phyloP scores from a whole-genome alignment of 2,888 invertebrate species.

The Eustalomyia histrio region DNA sequence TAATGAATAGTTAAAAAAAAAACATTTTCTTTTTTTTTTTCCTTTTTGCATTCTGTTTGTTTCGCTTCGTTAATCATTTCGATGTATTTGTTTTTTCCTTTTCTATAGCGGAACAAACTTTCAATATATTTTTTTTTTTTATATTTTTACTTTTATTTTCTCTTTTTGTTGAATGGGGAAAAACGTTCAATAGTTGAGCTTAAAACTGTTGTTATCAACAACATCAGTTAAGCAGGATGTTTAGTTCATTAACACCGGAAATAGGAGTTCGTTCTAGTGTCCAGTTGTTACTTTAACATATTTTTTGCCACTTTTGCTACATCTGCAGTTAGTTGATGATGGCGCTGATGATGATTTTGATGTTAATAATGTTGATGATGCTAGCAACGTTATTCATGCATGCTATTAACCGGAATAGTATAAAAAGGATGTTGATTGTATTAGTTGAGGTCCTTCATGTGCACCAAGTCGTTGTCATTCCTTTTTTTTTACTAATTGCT shows the following conservation, averaged over 20 bases:
- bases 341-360: constrained; percentile 18
- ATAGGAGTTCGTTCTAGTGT: constrained; percentile 59
- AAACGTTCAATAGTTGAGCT: constrained; percentile 54
- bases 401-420: constrained; percentile 58
- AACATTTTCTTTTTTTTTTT: constrained; percentile 25
- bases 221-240: constrained; percentile 62
- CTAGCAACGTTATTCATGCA: constrained; percentile 57
- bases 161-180: constrained; percentile 33
- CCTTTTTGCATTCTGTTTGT: constrained; percentile 39
- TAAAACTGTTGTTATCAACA: constrained; percentile 50
- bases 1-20: background rate
- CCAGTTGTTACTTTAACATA: constrained; percentile 50
- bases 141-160: constrained; percentile 47
- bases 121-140: constrained; percentile 38
- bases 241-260: constrained; percentile 69
- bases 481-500: constrained; percentile 39
- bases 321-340: constrained; percentile 27
- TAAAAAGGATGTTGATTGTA: constrained; percentile 59
- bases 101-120: constrained; percentile 59
- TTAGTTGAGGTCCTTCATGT: constrained; percentile 49
- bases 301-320: background rate
- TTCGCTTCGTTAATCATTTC: constrained; percentile 56
- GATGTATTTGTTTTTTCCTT: constrained; percentile 13
- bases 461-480: constrained; percentile 17
- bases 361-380: constrained; percentile 36